Conservation (phyloP, 1,140 invertebrate genomes). For the Drosophila baimaii region DNA sequence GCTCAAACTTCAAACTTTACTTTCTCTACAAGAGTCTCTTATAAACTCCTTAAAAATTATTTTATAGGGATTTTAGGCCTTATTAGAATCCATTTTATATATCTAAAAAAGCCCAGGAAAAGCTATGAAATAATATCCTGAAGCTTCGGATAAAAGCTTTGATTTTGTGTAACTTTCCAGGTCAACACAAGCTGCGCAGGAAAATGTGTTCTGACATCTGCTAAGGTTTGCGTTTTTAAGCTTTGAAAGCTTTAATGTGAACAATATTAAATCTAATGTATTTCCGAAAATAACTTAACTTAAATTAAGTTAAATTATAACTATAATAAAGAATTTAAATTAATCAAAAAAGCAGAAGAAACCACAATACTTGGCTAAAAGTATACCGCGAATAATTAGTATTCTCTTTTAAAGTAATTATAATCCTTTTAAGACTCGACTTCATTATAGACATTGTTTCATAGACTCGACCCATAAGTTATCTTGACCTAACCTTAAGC, state of each 20-base stretch:
- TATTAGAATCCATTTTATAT: background rate
- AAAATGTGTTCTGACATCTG: background rate
- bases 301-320: no score
- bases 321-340: background rate
- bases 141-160: slow-evolving; percentile 17
- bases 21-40: no score
- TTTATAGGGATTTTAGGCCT: no score
- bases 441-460: slow-evolving; percentile 2
- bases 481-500: slow-evolving; percentile 40
- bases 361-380: background rate
- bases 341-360: background rate
- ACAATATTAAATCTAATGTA: background rate
- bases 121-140: background rate
- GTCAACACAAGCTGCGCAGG: background rate
- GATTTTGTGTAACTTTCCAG: background rate
- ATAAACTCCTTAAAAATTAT: background rate
- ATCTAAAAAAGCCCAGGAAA: background rate
- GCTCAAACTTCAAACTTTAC: background rate
- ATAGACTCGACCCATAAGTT: slow-evolving; percentile 17
- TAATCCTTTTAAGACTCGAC: background rate
- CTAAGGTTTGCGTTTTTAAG: background rate
- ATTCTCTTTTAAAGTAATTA: background rate
- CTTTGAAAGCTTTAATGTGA: background rate
- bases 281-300: background rate
- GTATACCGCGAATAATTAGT: no score